Evolutionary conservation across 2,888 invertebrate species (phyloP).

Genomic region (Taenaris catops): DNA sequence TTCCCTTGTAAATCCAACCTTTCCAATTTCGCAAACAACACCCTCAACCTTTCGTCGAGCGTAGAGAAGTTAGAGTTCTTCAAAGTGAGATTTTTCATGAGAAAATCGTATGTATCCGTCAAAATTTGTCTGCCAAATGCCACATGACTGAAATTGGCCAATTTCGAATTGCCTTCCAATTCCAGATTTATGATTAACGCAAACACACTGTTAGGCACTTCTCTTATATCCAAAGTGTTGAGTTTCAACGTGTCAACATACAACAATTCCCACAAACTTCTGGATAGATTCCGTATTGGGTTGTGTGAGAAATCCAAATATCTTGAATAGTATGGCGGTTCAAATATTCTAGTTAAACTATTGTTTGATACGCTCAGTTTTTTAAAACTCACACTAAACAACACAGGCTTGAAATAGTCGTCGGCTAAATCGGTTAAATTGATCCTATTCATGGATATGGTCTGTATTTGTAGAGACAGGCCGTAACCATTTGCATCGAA

Average conservation of each 20-base stretch:
- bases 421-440: conserved; percentile 40
- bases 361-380: conserved; percentile 71
- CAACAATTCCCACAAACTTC: not conserved
- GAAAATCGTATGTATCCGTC: conserved; percentile 51
- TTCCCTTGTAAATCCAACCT: conserved; percentile 79
- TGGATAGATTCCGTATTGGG: conserved; percentile 61
- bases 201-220: conserved; percentile 74
- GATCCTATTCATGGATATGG: conserved; percentile 44
- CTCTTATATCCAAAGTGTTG: conserved; percentile 75
- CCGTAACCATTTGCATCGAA: conserved; percentile 51
- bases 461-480: conserved; percentile 42
- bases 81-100: conserved; percentile 55
- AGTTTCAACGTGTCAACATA: conserved; percentile 50
- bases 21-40: conserved; percentile 58
- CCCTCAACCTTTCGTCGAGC: conserved; percentile 47
- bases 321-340: conserved; percentile 72
- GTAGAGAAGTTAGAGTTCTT: conserved; percentile 54
- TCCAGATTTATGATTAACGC: conserved; percentile 65
- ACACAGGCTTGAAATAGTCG: conserved; percentile 47
- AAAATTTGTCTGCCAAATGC: conserved; percentile 52
- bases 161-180: conserved; percentile 70
- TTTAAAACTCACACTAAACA: conserved; percentile 45
- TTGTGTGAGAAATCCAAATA: conserved; percentile 82
- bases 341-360: conserved; percentile 68
- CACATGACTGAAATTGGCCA: conserved; percentile 62